Conservation (phyloP, 2,888 invertebrate species). For the Ornithoptera alexandrae region DNA sequence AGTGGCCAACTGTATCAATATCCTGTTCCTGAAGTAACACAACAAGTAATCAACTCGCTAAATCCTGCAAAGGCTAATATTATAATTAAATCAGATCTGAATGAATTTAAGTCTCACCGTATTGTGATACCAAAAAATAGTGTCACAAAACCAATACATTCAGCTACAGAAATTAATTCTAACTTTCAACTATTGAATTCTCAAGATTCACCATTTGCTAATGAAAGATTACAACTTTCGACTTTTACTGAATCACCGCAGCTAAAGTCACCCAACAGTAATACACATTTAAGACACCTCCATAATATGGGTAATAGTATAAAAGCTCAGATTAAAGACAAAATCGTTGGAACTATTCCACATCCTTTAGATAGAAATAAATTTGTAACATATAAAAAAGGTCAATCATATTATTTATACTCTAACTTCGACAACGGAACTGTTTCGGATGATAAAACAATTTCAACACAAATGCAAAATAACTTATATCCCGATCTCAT, state of each 20-base stretch:
- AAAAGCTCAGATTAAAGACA: constrained; percentile 67
- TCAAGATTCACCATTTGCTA: constrained; percentile 35
- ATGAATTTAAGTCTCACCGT: constrained; percentile 35
- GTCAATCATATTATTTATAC: constrained; percentile 66
- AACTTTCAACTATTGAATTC: constrained; percentile 61
- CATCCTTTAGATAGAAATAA: constrained; percentile 66
- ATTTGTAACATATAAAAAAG: constrained; percentile 64
- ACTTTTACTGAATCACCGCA: constrained; percentile 41
- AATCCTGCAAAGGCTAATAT: constrained; percentile 36
- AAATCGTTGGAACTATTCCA: constrained; percentile 65
- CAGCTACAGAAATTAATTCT: constrained; percentile 40
- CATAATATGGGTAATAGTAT: constrained; percentile 57
- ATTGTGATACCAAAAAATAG: constrained; percentile 37
- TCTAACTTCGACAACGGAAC: constrained; percentile 53
- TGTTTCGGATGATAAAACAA: constrained; percentile 35
- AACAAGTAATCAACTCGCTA: constrained; percentile 59
- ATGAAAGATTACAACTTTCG: constrained; percentile 39
- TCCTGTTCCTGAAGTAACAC: constrained; percentile 68
- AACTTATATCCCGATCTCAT: constrained; percentile 33
- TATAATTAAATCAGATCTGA: constrained; percentile 33
- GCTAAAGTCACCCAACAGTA: constrained; percentile 51
- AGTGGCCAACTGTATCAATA: constrained; percentile 71
- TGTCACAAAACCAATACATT: constrained; percentile 37
- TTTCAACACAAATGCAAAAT: constrained; percentile 41
- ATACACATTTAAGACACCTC: constrained; percentile 44